Base-by-base conservation (phyloP, 2,113 vertebrate species). In the Hassar affinis region DNA sequence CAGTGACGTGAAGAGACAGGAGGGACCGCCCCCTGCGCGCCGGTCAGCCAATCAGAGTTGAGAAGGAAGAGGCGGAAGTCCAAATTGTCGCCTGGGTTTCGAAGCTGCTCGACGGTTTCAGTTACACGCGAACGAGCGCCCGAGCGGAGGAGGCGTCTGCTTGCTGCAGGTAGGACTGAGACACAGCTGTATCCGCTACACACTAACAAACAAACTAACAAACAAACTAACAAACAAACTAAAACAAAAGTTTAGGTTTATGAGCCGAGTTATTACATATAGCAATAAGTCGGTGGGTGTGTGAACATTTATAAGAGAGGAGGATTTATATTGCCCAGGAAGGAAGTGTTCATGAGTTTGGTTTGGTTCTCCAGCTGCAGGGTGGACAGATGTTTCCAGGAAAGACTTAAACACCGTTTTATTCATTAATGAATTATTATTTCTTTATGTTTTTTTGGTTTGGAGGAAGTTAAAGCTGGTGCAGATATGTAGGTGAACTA, bases 1-100 rank as follows among this genome's bases (percentile, higher is more conserved):
- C 14, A 35, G 47, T 66, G 71, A 47, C 42, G 74, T 82, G 12
- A 61, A 25, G 12, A 45, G 33, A 57, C 49, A 3, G 20, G 30
- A 30, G 18, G 59, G 25, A 25, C 79, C 90, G 89, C 88, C 89
- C 89, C 54, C 80, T n/a, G 38, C 51, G 8, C 17, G 18, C 4
- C 87, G 66, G 22, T 71, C 84, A 49, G 83, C 69, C 81, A 85
- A 47, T 76, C 74, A 79, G 66, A 68, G 87, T 87, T 81, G 62
- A 59, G 85, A 85, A 88, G 78, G 90, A 88, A 66, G 30, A 92
- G 72, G 86, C 92, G 92, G 92, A 93, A 94, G 92, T 90, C 79
- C 74, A 76, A 20, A 87, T 68, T 88, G 90, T 89, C 89, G 87
- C 76, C 90, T 86, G 82, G 56, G 69, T 54, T 89, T 25, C 27